Conservation (phyloP, 2,113 vertebrate genomes). For the Bucco capensis region DNA sequence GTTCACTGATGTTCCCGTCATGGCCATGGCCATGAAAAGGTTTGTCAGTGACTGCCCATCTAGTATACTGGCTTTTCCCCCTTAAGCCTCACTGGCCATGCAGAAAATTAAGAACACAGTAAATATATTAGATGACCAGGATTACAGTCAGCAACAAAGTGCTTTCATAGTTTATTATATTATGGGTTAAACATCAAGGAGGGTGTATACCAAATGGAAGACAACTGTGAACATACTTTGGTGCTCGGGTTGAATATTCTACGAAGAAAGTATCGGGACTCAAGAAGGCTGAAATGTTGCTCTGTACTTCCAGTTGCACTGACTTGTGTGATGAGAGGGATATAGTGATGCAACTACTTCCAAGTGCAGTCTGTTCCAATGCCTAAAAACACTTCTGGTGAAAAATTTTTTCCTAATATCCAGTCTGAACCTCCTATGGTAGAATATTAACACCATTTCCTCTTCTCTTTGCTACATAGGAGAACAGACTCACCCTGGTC, state of each 20-base stretch:
- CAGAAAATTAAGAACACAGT: not conserved
- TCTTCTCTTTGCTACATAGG: not conserved
- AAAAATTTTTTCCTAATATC: not conserved
- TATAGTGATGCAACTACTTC: not conserved
- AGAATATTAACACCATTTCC: not conserved
- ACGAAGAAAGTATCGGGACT: not conserved
- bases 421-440: not conserved
- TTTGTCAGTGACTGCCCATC: not conserved
- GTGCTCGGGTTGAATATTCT: not conserved
- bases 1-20: not conserved
- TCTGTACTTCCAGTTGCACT: not conserved
- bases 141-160: not conserved
- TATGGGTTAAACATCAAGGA: not conserved
- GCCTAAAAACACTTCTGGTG: not conserved
- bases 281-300: not conserved
- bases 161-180: not conserved
- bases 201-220: not conserved
- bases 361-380: not conserved
- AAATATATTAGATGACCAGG: not conserved
- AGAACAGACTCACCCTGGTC: not conserved
- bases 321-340: not conserved
- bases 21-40: accelerated
- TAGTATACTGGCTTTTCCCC: not conserved
- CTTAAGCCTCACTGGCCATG: not conserved
- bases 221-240: not conserved